A percentile compares a stretch with the other conserved stretches of the same genome.
Evolutionary conservation across 2,888 invertebrate species (phyloP).

Genomic region (Lasioglossum lativentre): DNA sequence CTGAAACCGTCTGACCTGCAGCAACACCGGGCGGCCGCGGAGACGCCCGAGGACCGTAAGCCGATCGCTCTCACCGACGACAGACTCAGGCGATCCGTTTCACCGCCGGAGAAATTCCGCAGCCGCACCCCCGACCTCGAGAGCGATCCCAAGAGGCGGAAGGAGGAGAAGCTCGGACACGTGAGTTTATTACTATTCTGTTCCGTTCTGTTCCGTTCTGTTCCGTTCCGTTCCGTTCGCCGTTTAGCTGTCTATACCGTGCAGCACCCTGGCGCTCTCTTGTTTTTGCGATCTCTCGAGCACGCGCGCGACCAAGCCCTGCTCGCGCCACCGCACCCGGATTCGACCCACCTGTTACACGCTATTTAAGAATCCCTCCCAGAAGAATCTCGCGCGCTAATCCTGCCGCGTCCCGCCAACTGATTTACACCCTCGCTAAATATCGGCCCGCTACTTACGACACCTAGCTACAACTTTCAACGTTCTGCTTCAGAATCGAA

Average conservation of each 20-base stretch:
- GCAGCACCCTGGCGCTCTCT: background rate
- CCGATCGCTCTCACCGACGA: constrained; percentile 85
- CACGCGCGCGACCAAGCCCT: constrained; percentile 3
- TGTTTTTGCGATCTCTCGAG: constrained; percentile 40
- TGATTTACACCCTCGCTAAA: background rate
- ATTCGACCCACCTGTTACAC: constrained; percentile 62
- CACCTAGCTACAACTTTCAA: background rate
- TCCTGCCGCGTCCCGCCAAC: background rate
- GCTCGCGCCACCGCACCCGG: constrained; percentile 6
- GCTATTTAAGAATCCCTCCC: constrained; percentile 47
- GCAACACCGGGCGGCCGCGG: constrained; percentile 83
- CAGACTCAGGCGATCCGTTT: constrained; percentile 89
- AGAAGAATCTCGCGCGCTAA: constrained; percentile 16
- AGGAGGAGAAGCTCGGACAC: constrained; percentile 94
- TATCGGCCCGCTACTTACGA: background rate
- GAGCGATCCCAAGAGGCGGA: constrained; percentile 90
- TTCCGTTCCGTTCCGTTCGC: constrained; percentile 1
- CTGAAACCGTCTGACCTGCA: constrained; percentile 85
- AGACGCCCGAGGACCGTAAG: constrained; percentile 87
- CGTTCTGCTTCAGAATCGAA: background rate
- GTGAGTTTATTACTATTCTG: constrained; percentile 86
- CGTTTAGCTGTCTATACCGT: background rate
- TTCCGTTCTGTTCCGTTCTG: background rate
- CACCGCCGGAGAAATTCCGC: constrained; percentile 94
- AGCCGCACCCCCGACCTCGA: constrained; percentile 92